Conservation (phyloP, 2,797 vertebrate species). For the Sternotherus odoratus region DNA sequence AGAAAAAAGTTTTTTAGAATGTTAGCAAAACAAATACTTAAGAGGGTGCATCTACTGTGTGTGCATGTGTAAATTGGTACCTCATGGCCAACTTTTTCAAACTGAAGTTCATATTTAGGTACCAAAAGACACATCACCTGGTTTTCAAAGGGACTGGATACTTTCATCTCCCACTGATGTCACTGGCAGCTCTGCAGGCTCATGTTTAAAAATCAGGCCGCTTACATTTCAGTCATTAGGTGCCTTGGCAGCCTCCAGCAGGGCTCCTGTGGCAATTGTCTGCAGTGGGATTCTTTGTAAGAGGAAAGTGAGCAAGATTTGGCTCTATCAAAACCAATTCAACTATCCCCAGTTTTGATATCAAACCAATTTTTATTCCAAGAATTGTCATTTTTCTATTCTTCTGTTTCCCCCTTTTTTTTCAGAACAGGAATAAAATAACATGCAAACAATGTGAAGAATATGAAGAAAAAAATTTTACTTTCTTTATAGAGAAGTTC, state of each 20-base stretch:
- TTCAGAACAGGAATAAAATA: conserved; percentile 69
- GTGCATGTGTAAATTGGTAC: not conserved
- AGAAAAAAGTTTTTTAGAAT: not conserved
- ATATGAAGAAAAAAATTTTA: conserved; percentile 79
- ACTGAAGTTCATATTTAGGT: not conserved
- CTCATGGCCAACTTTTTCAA: not conserved
- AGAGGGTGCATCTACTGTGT: not conserved
- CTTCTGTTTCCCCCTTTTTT: not conserved
- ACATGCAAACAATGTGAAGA: conserved; percentile 89
- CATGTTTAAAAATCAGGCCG: not conserved
- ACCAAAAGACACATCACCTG: not conserved
- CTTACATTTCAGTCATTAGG: not conserved
- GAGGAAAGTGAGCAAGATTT: not conserved
- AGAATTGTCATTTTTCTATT: not conserved
- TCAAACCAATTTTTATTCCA: not conserved
- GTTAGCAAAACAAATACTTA: not conserved
- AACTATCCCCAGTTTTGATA: not conserved
- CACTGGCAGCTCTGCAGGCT: not conserved
- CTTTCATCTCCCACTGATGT: not conserved
- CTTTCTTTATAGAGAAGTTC: conserved; percentile 82
- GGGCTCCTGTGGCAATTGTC: not conserved
- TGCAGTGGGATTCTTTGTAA: not conserved
- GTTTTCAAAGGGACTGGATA: not conserved
- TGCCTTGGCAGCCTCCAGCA: not conserved
- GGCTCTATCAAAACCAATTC: not conserved